phyloP scores from a whole-genome alignment of 2,888 invertebrate species.

The Xanthia togata region DNA sequence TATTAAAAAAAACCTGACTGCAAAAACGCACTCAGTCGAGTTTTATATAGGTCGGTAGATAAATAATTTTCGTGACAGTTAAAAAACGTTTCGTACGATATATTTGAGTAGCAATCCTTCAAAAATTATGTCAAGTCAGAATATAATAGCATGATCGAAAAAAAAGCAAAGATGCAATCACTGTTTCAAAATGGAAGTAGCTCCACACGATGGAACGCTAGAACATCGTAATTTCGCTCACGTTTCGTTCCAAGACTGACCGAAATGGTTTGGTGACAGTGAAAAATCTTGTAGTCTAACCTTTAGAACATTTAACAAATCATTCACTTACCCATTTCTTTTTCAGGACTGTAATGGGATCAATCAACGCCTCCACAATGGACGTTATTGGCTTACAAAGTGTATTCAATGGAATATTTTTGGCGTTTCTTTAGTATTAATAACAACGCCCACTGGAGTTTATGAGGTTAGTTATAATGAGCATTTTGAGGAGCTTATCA shows the following conservation, averaged over 20 bases:
- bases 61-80: too few relatives aligned
- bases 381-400: constrained; percentile 53
- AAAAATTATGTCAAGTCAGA: neutral
- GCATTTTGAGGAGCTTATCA: too few relatives aligned
- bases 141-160: neutral
- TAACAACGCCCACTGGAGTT: too few relatives aligned
- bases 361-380: constrained; percentile 67
- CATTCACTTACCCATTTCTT: constrained; percentile 73
- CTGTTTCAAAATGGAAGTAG: constrained; percentile 30
- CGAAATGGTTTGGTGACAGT: constrained; percentile 80
- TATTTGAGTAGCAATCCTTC: neutral
- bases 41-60: too few relatives aligned
- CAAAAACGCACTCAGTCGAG: too few relatives aligned
- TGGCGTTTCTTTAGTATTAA: neutral
- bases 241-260: constrained; percentile 76
- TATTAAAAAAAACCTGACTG: too few relatives aligned
- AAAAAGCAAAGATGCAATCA: constrained; percentile 16
- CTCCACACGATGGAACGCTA: constrained; percentile 23
- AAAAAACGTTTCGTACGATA: neutral
- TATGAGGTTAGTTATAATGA: too few relatives aligned
- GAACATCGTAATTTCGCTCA: constrained; percentile 77
- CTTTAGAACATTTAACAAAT: constrained; percentile 79
- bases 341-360: constrained; percentile 64
- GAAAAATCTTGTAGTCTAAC: constrained; percentile 80
- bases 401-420: constrained; percentile 36